Conservation (phyloP, 2,888 invertebrate genomes). For the Agrotis exclamationis region DNA sequence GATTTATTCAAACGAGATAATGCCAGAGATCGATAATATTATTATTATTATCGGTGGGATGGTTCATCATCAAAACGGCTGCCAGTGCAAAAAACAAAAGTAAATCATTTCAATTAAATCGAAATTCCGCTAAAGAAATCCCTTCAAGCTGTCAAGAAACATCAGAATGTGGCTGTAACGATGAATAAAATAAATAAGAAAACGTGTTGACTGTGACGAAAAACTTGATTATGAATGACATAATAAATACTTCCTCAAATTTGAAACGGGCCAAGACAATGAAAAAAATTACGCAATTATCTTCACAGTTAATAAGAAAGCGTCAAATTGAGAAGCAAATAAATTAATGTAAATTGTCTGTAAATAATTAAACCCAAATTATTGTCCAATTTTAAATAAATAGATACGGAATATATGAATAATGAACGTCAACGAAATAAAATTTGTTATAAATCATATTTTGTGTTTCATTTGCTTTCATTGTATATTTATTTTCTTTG, state of each 20-base stretch:
- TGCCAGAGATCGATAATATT: neutral
- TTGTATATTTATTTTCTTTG: neutral
- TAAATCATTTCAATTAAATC: neutral
- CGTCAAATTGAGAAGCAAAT: slow-evolving; percentile 43
- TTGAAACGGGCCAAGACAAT: slow-evolving; percentile 40
- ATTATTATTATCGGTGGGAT: neutral
- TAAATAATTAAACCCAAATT: slow-evolving; percentile 65
- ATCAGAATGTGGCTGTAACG: slow-evolving; percentile 15
- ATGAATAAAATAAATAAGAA: slow-evolving; percentile 48
- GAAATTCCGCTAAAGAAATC: too few species aligned
- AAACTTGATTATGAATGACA: slow-evolving; percentile 42
- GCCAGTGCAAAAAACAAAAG: neutral
- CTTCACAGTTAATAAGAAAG: slow-evolving; percentile 51
- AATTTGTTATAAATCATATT: slow-evolving; percentile 68
- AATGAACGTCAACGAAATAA: slow-evolving; percentile 74
- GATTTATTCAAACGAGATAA: neutral
- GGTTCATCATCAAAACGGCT: neutral
- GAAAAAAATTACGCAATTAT: slow-evolving; percentile 52
- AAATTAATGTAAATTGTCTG: slow-evolving; percentile 60
- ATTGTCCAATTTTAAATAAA: slow-evolving; percentile 65
- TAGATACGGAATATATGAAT: slow-evolving; percentile 67
- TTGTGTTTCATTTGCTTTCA: slow-evolving; percentile 49
- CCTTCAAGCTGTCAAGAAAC: slow-evolving; percentile 4
- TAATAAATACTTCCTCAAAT: slow-evolving; percentile 52
- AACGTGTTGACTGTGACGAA: slow-evolving; percentile 40